A percentile compares a stretch with the other conserved stretches of the same genome.
phyloP scores from a whole-genome alignment of 2,113 vertebrate genomes.

The Neoarius graeffei region DNA sequence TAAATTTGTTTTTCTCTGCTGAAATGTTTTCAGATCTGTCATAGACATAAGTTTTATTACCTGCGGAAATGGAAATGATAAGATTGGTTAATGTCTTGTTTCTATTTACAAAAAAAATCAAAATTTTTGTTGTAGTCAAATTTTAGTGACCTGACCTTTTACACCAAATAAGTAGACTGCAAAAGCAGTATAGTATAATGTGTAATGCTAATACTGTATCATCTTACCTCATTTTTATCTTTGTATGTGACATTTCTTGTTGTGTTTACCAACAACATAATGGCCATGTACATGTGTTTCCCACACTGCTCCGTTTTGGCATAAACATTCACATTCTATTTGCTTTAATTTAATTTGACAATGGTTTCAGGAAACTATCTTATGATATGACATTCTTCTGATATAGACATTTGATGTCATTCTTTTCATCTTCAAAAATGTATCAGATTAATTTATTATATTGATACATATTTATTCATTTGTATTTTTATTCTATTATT shows the following conservation, averaged over 20 bases:
- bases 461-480: slow-evolving; percentile 76
- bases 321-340: slow-evolving; percentile 10
- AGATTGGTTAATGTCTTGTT: background rate
- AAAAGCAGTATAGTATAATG: slow-evolving; percentile 1
- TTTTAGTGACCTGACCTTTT: background rate
- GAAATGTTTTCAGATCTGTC: background rate
- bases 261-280: slow-evolving; percentile 19
- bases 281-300: background rate
- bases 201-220: background rate
- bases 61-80: background rate
- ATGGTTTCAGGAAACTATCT: background rate
- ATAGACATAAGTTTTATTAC: background rate
- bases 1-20: background rate
- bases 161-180: slow-evolving; percentile 14
- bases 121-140: background rate
- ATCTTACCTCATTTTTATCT: slow-evolving; percentile 22
- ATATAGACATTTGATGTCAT: background rate
- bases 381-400: background rate
- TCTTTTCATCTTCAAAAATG: slow-evolving; percentile 55
- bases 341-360: slow-evolving; percentile 18
- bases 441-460: slow-evolving; percentile 76
- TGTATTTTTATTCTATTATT: slow-evolving; percentile 69
- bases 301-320: background rate
- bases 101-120: background rate
- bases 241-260: slow-evolving; percentile 15